Evolutionary conservation across 2,113 vertebrate genomes (phyloP).

Genomic region (Alethe castanea): DNA sequence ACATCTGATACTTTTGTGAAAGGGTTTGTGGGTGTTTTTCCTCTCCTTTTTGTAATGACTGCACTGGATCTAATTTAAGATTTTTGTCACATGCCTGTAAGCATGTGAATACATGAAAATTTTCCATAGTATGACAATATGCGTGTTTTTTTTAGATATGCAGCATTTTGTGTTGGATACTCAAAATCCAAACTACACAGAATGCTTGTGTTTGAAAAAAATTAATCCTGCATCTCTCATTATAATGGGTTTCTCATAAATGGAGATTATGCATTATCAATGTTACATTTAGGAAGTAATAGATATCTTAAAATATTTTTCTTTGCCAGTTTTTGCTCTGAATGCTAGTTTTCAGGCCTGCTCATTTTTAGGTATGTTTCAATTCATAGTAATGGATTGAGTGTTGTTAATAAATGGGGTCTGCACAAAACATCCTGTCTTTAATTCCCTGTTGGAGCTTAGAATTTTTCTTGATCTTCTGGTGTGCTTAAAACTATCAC

Average conservation of each 20-base stretch:
- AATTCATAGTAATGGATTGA: background rate
- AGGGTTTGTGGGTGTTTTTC: slow-evolving; percentile 77
- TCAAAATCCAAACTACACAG: background rate
- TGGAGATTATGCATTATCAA: background rate
- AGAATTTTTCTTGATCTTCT: background rate
- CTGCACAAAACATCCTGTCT: background rate
- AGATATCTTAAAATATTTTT: background rate
- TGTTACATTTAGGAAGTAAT: background rate
- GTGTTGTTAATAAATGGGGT: background rate
- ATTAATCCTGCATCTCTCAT: background rate
- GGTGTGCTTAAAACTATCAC: background rate
- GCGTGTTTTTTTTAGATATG: accelerated
- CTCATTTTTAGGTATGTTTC: background rate
- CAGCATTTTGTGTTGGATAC: background rate
- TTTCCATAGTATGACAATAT: background rate
- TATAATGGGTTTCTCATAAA: background rate
- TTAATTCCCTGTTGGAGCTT: background rate
- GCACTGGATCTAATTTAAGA: background rate
- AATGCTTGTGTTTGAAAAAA: background rate
- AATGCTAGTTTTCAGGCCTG: background rate
- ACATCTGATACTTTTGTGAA: slow-evolving; percentile 96
- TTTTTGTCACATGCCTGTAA: background rate
- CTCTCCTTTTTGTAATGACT: background rate
- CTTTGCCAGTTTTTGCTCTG: background rate
- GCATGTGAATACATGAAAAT: background rate